A percentile compares a stretch with the other conserved stretches of the same genome.
Conservation (phyloP, 2,113 vertebrate genomes). For the Sisor rabdophorus region DNA sequence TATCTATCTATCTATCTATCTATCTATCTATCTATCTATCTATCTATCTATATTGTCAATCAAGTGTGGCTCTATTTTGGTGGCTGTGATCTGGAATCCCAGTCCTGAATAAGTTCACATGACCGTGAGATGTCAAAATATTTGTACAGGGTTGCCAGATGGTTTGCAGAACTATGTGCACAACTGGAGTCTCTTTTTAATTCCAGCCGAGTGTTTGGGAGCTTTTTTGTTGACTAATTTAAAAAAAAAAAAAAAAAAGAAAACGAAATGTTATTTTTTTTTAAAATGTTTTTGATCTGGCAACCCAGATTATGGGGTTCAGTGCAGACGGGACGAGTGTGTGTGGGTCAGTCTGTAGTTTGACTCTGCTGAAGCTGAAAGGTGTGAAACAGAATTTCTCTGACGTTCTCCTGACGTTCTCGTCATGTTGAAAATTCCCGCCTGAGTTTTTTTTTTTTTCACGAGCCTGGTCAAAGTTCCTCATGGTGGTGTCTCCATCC, state of each 20-base stretch:
- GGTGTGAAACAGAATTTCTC: not conserved
- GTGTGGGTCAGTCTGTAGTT: not conserved
- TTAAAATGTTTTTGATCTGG: not conserved
- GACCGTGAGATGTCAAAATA: slow-evolving; percentile 25
- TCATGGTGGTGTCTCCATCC: slow-evolving; percentile 22
- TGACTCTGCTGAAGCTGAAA: not conserved
- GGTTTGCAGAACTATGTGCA: not conserved
- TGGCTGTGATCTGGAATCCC: too few species aligned
- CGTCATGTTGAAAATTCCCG: not conserved
- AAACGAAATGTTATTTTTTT: too few species aligned
- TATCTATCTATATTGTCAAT: too few species aligned
- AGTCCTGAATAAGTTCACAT: not conserved
- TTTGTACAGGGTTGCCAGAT: slow-evolving; percentile 20
- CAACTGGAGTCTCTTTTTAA: not conserved
- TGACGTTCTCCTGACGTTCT: too few species aligned
- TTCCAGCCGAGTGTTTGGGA: not conserved
- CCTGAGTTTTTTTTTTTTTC: not conserved
- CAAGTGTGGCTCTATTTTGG: too few species aligned
- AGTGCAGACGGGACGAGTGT: not conserved
- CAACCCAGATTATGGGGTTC: not conserved
- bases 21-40: too few species aligned
- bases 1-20: too few species aligned
- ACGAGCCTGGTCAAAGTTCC: slow-evolving; percentile 3
- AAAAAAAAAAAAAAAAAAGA: not conserved
- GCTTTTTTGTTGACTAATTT: too few species aligned